Conservation (phyloP, 2,113 vertebrate genomes). For the Hippocampus abdominalis region DNA sequence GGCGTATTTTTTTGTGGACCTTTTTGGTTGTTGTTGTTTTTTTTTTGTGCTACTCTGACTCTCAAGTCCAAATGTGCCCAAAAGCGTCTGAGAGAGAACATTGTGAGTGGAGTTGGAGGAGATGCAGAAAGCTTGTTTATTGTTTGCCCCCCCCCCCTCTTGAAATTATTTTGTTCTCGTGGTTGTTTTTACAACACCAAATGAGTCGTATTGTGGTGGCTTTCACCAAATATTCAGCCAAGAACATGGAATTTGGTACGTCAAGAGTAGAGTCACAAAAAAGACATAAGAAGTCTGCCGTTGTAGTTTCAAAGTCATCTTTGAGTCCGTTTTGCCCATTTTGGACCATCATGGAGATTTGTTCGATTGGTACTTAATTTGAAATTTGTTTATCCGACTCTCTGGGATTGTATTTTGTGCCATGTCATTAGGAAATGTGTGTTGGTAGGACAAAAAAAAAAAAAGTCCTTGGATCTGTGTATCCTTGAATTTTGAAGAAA, state of each 20-base stretch:
- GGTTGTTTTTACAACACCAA: neutral
- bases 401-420: too few relatives aligned
- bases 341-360: too few relatives aligned
- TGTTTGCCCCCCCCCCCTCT: constrained; percentile 17
- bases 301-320: neutral
- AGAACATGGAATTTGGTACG: neutral
- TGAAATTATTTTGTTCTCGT: neutral
- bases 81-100: constrained; percentile 59
- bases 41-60: constrained; percentile 51
- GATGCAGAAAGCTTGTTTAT: constrained; percentile 67
- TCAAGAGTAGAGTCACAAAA: neutral
- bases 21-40: constrained; percentile 50
- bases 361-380: too few relatives aligned
- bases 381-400: too few relatives aligned
- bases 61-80: constrained; percentile 67
- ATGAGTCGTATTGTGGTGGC: neutral
- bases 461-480: too few relatives aligned
- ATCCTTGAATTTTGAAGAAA: too few relatives aligned
- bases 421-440: too few relatives aligned
- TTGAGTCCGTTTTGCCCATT: too few relatives aligned
- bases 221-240: neutral
- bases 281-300: neutral
- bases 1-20: constrained; percentile 58
- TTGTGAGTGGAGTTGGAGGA: constrained; percentile 58
- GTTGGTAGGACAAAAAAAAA: too few relatives aligned